Evolutionary conservation across 2,113 vertebrate genomes (phyloP), one percentile per base, ranked within the genome.

Genomic region (Entomyzon cyanotis): DNA sequence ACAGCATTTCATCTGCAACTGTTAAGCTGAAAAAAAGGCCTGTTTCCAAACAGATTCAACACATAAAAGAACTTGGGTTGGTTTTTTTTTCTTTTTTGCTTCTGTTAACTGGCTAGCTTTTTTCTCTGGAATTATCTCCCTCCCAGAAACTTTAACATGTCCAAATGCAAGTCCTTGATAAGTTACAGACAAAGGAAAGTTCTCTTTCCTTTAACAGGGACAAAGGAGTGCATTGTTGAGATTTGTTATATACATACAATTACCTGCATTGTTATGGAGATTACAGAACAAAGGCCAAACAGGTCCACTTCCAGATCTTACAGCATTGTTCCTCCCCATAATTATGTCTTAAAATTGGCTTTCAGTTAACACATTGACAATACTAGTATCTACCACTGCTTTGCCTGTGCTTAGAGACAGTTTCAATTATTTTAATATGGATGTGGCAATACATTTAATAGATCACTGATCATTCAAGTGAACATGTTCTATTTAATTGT

Each of bases 211-310:
- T 81, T 60, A 90, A 76, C 0, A 92, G 22, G 53, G 25, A 93
- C 55, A 96, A 94, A 77, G 41, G 31, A 80, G 14, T 44, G 18
- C 14, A 77, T 27, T 84, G 60, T 93, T 77, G 63, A 63, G 71
- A 70, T 74, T 59, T 88, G 27, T 55, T 71, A 93, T 88, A 91
- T 75, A 78, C 64, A 82, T 82, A 95, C 75, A 92, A 90, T 83
- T 94, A 94, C 64, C 55, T 86, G n/a, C 71, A 86, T 78, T 96
- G 85, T 95, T 88, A 94, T 25, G 25, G 68, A 95, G 82, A 95
- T 88, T 83, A 78, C 52, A 88, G 64, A 79, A 95, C 71, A 86
- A 92, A 86, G 42, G 10, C 55, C 28, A 47, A 94, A 96, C 41
- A 93, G 79, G 92, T 75, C n/a, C 49, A 84, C 76, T 94, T 93